Conservation (phyloP, 2,113 vertebrate genomes). For the Hypocryptadius cinnamomeus region DNA sequence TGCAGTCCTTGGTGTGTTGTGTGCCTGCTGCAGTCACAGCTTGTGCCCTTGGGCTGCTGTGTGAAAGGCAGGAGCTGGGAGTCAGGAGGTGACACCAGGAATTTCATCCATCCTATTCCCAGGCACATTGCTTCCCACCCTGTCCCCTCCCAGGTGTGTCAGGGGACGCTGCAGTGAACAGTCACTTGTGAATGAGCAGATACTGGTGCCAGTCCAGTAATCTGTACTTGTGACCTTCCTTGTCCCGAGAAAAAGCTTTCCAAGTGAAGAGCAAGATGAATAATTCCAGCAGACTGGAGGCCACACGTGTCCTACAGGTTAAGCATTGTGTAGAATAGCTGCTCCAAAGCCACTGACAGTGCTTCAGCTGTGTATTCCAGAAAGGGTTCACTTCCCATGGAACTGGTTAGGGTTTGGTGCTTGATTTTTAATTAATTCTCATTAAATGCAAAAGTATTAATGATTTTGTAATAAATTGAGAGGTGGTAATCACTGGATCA, state of each 20-base stretch:
- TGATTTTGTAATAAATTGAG: neutral
- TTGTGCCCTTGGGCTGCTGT: neutral
- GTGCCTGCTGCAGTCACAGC: neutral
- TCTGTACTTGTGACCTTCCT: neutral
- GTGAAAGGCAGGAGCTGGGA: neutral
- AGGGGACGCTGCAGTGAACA: neutral
- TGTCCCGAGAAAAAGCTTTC: neutral
- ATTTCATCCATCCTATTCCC: neutral
- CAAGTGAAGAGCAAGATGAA: neutral
- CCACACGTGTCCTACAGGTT: fast-evolving
- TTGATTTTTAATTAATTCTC: neutral
- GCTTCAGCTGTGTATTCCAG: neutral
- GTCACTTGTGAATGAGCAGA: neutral
- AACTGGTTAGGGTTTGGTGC: neutral
- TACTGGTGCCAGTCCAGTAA: neutral
- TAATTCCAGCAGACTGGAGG: neutral
- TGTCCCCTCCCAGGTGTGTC: neutral
- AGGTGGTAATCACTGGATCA: neutral
- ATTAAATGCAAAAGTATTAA: neutral
- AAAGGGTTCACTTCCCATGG: neutral
- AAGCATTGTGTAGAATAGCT: neutral
- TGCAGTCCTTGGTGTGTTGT: no score
- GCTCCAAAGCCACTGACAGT: neutral
- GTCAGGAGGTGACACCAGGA: neutral
- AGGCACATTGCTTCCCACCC: neutral